Percentiles rank a stretch among this genome's conserved stretches.
phyloP scores from a whole-genome alignment of 2,113 vertebrate species.

The Martes martes region DNA sequence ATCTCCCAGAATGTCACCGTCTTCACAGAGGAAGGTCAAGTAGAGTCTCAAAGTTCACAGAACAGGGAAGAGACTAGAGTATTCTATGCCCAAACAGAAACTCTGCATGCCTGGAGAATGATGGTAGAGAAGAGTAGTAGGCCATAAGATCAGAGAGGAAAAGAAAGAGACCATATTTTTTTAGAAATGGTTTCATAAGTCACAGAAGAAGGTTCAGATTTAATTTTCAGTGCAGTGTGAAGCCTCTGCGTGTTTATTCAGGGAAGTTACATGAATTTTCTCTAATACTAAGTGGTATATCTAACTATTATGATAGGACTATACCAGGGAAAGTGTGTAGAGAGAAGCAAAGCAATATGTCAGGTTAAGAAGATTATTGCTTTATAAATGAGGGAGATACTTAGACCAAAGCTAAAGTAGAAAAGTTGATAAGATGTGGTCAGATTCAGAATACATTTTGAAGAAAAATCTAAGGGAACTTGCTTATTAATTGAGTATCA shows the following conservation, averaged over 20 bases:
- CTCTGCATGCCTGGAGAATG: background rate
- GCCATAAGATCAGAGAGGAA: background rate
- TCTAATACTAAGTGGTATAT: background rate
- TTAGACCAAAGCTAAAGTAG: background rate
- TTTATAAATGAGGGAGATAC: background rate
- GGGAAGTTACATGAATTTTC: background rate
- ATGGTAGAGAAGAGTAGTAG: background rate
- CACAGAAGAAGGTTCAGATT: background rate
- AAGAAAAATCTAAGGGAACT: background rate
- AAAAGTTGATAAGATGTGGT: background rate
- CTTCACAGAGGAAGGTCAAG: background rate
- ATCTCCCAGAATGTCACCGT: background rate
- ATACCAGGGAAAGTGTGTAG: background rate
- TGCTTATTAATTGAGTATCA: background rate
- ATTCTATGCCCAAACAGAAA: background rate
- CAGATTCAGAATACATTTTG: background rate
- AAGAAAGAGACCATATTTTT: background rate
- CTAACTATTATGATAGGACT: background rate
- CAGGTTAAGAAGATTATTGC: background rate
- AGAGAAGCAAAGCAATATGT: background rate
- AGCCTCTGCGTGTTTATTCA: background rate
- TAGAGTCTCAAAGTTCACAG: background rate
- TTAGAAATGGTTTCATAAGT: background rate
- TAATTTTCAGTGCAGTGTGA: background rate
- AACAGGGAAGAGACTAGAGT: background rate